Evolutionary conservation across 2,113 vertebrate species (phyloP), one percentile per base, ranked within the genome.

Genomic region (Actinemys pallida): DNA sequence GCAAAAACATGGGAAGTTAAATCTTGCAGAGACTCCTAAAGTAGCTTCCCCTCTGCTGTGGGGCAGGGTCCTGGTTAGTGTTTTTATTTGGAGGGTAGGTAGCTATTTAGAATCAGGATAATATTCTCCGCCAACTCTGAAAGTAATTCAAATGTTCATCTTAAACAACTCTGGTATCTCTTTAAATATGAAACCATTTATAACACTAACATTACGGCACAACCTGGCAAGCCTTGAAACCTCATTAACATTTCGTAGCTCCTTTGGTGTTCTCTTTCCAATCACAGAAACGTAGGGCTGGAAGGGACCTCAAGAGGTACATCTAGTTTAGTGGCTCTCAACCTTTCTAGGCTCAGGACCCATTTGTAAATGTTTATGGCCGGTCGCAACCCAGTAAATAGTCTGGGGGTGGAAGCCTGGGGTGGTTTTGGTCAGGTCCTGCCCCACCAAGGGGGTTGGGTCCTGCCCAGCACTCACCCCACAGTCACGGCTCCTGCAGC

Each of bases 171-270:
- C 82, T 86, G 24, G 29, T 91, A 75, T 84, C 85, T 85, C 97
- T 94, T 96, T 96, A 95, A 94, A 96, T 83, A 96, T 92, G 92
- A 92, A 94, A 89, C n/a, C 6, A 94, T 81, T 94, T 87, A 81
- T 83, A 93, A 95, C 1, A 5, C 47, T 92, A 94, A 95, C 95
- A 87, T 88, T 84, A 86, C 59, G 91, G 95, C 95, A 96, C 96
- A 96, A 96, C 95, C 94, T 1, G 7, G 83, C 86, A 83, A 94
- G 92, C 90, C 96, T 96, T 90, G 31, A 93, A 1, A 92, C 84
- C 87, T 94, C 85, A 97, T 96, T 94, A 97, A 86, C 96, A 96
- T 92, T 95, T 95, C 95, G 95, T 96, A 97, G 95, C 89, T 49
- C 93, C 65, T 57, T 5, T 65, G 84, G 93, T 81, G 62, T 86